Evolutionary conservation across 2,113 vertebrate species (phyloP), one percentile per base, ranked within the genome.

Genomic region (Trichechus manatus): DNA sequence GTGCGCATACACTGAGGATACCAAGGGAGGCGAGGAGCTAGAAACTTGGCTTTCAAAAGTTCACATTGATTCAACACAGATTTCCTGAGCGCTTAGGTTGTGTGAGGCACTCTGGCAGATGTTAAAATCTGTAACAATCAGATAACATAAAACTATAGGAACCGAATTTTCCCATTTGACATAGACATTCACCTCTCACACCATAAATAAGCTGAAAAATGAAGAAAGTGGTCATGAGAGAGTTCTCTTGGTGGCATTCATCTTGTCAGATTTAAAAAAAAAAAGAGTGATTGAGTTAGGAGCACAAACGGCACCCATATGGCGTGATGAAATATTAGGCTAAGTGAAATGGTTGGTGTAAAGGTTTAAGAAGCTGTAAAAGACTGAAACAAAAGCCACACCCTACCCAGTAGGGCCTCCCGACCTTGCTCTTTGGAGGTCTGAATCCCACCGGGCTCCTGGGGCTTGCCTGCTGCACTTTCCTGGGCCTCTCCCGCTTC

Each of bases 401-500:
- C 78, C 68, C 56, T 98, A 97, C 95, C 98, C 85, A 97, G 33
- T 50, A 39, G 39, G 84, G 63, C 59, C 1, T 27, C 1, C 0
- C 27, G 93, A 25, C 87, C 56, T 80, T 95, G 89, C 39, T 81
- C 59, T 89, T 83, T 74, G 81, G n/a, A 3, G 39, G 23, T 39
- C 15, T 93, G 47, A 15, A 19, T 74, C 80, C 20, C 82, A 44
- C 31, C 2, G n/a, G 88, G 39, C 29, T 7, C 1, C 44, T 53
- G n/a, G 27, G 23, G 7, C 53, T 95, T 92, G 64, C 66, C 50
- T 87, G 87, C 63, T n/a, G 20, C 22, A 47, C 79, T 36, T 6
- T 36, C 19, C 25, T 68, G 72, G 82, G 42, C 17, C 20, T 14
- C 47, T 70, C 29, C 36, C 84, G 61, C 25, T 50, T 95, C 97